A percentile compares a stretch with the other conserved stretches of the same genome.
These are phyloP conservation scores for Drosophila mayaguana DNA, from an alignment of 2,888 invertebrate species.

Conservation along the genomic window DNA sequence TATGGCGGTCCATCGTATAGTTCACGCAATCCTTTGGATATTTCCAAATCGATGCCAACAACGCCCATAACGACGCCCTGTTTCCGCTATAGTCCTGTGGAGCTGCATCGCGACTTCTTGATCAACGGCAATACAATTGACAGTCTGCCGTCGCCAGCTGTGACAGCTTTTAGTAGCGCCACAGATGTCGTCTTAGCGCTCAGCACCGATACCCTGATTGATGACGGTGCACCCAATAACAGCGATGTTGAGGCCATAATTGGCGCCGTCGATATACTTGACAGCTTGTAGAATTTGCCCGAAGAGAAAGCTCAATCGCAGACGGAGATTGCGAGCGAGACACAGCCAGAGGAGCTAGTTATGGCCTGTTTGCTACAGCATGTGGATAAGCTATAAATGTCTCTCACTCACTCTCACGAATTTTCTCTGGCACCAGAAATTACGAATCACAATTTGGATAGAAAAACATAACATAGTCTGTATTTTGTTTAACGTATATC, in stretches of 20 bases:
- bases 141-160: constrained; percentile 73
- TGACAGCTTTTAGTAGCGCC: constrained; percentile 44
- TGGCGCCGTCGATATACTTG: constrained; percentile 82
- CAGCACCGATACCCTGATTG: constrained; percentile 69
- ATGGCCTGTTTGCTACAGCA: constrained; percentile 78
- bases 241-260: constrained; percentile 83
- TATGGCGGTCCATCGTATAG: constrained; percentile 51
- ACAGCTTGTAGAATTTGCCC: constrained; percentile 83
- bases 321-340: constrained; percentile 24
- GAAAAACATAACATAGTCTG: neutral
- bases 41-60: constrained; percentile 92
- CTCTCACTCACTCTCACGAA: neutral
- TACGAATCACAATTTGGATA: neutral
- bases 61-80: constrained; percentile 88
- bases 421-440: neutral
- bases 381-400: constrained; percentile 75
- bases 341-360: constrained; percentile 50
- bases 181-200: constrained; percentile 50
- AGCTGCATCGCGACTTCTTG: constrained; percentile 86
- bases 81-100: constrained; percentile 87
- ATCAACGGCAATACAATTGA: constrained; percentile 88
- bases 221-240: constrained; percentile 61
- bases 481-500: constrained; percentile 10
- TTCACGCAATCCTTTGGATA: constrained; percentile 85
- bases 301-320: constrained; percentile 77